Evolutionary conservation across 1,140 invertebrate species (phyloP), one percentile per base, ranked within the genome.

Genomic region (Gerris buenoi): DNA sequence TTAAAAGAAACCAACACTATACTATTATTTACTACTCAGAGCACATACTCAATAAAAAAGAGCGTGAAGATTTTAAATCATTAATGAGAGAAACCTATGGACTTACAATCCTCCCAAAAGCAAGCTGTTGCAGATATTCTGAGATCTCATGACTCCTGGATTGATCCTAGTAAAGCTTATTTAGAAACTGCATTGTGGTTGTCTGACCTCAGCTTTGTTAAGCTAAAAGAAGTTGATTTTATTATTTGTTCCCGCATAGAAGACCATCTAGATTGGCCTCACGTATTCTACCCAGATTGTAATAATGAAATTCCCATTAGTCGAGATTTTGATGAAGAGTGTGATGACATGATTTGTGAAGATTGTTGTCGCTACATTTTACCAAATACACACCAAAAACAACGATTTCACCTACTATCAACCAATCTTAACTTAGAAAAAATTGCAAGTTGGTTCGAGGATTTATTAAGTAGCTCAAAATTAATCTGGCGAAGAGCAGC

Each of bases 261-360:
- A 56, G 46, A 56, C n/a, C 46, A 56, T 56, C 46, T 56, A 13
- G 46, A 56, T 56, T 56, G 46, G 46, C 46, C 46, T 13, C 10
- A 56, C n/a, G 46, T 56, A 56, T 13, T 56, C n/a, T 10, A 56
- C n/a, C n/a, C 46, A 56, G n/a, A n/a, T 56, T 56, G 46, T 56
- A 56, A n/a, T n/a, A 56, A 56, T 56, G 46, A 56, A n/a, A 56
- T 56, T 56, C n/a, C n/a, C n/a, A 56, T 56, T n/a, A n/a, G n/a
- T 56, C n/a, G 10, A 56, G 46, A 56, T n/a, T 56, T 56, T 56
- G 46, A 56, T 56, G 10, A 56, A 56, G 46, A 10, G n/a, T 56
- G 46, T 56, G 46, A 56, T 56, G 46, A 56, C 46, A n/a, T n/a
- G 10, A 56, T 56, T 56, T 56, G 46, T 56, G 46, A 56, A 56